These are phyloP conservation scores for Prenolepis imparis DNA, from an alignment of 2,888 invertebrate genomes.

Conservation along the genomic window DNA sequence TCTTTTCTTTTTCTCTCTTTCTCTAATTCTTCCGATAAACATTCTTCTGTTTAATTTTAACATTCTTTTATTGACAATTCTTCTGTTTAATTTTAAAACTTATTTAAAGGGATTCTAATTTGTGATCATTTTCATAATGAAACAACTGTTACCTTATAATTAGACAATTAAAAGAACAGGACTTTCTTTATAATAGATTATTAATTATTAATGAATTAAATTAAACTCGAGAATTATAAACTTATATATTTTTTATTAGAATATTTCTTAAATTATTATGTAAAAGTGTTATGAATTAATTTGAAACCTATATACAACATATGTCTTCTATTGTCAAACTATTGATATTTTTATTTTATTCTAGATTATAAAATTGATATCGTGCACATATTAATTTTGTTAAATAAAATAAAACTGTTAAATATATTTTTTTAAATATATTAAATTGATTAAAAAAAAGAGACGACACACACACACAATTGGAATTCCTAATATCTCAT, in stretches of 20 bases:
- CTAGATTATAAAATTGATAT: not conserved
- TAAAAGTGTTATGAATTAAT: not conserved
- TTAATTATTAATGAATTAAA: conserved; percentile 6
- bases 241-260: not conserved
- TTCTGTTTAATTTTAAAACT: conserved; percentile 20
- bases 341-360: not conserved
- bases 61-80: too few relatives aligned
- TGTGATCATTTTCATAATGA: not conserved
- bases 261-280: not conserved
- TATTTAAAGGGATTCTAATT: conserved; percentile 24
- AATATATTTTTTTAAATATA: not conserved
- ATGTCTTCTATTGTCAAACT: not conserved
- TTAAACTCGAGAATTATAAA: not conserved
- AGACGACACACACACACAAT: not conserved
- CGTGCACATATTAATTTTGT: not conserved
- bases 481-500: not conserved
- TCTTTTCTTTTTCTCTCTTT: not conserved
- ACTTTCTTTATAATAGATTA: not conserved
- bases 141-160: not conserved
- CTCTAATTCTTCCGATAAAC: not conserved
- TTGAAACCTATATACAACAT: not conserved
- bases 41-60: conserved; percentile 21
- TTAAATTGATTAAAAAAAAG: not conserved
- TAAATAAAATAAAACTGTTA: not conserved
- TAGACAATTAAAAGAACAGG: not conserved